Conservation (phyloP, 2,113 vertebrate genomes). For the Pelecanus crispus region DNA sequence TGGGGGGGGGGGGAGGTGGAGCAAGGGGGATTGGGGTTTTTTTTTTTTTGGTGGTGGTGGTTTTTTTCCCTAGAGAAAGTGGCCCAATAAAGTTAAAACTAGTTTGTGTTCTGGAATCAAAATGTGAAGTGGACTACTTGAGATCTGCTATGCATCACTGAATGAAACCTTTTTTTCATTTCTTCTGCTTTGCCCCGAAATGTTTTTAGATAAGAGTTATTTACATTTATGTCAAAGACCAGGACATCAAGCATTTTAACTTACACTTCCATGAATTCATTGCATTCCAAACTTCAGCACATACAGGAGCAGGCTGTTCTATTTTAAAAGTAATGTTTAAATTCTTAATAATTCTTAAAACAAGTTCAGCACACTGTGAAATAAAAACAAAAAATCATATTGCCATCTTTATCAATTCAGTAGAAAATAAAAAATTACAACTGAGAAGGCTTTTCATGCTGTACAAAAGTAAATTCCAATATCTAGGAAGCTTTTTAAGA, state of each 20-base stretch:
- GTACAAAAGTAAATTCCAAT: background rate
- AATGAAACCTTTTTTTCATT: background rate
- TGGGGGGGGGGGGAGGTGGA: too few relatives aligned
- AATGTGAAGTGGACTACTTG: background rate
- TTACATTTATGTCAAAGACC: background rate
- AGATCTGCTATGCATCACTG: background rate
- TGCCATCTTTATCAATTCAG: background rate
- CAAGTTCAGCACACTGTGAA: background rate
- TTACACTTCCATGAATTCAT: background rate
- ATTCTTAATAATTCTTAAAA: background rate
- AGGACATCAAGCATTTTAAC: background rate
- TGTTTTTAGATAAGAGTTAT: background rate
- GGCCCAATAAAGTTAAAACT: background rate
- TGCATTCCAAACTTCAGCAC: background rate
- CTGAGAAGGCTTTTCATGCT: background rate
- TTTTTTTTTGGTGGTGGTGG: rapidly evolving
- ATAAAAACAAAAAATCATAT: background rate
- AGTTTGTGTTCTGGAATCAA: background rate
- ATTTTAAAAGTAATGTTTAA: background rate
- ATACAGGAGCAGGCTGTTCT: background rate
- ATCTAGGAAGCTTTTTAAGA: background rate
- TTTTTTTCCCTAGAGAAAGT: background rate
- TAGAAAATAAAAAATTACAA: background rate
- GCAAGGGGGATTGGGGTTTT: rapidly evolving
- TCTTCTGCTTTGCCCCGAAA: background rate